phyloP scores from a whole-genome alignment of 2,888 invertebrate genomes.

The Euzophera pinguis region DNA sequence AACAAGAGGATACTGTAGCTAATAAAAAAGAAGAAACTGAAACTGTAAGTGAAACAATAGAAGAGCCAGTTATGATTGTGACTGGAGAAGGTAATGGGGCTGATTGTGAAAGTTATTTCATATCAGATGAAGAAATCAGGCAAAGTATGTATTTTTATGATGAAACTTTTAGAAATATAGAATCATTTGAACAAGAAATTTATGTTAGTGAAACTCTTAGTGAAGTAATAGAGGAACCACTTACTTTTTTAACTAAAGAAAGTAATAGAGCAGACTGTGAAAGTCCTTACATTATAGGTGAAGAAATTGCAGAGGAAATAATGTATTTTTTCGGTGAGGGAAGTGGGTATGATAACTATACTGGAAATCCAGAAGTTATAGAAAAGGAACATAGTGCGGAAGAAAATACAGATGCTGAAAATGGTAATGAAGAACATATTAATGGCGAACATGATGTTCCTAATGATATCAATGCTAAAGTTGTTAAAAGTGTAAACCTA shows the following conservation, averaged over 20 bases:
- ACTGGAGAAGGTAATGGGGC: constrained; percentile 85
- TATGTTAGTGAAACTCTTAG: constrained; percentile 55
- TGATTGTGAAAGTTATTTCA: constrained; percentile 79
- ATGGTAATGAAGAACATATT: constrained; percentile 52
- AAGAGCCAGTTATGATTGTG: constrained; percentile 86
- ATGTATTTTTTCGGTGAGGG: constrained; percentile 87
- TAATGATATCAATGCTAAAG: constrained; percentile 48
- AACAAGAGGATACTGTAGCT: constrained; percentile 14
- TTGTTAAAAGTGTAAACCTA: constrained; percentile 52
- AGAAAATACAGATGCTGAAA: constrained; percentile 51
- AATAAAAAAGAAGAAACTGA: constrained; percentile 10
- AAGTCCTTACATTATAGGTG: constrained; percentile 78
- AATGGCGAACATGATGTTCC: constrained; percentile 62
- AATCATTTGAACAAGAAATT: constrained; percentile 42
- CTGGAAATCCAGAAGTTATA: constrained; percentile 82
- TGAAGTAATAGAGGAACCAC: constrained; percentile 86
- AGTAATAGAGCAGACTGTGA: constrained; percentile 85
- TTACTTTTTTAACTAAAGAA: constrained; percentile 84
- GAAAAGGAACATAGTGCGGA: constrained; percentile 44
- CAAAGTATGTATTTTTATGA: constrained; percentile 85
- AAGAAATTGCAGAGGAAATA: constrained; percentile 86
- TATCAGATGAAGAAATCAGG: constrained; percentile 85
- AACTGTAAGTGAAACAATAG: constrained; percentile 82
- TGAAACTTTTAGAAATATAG: constrained; percentile 86
- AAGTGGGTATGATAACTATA: constrained; percentile 84